Evolutionary conservation across 2,113 vertebrate genomes (phyloP).

Genomic region (Salvelinus namaycush): DNA sequence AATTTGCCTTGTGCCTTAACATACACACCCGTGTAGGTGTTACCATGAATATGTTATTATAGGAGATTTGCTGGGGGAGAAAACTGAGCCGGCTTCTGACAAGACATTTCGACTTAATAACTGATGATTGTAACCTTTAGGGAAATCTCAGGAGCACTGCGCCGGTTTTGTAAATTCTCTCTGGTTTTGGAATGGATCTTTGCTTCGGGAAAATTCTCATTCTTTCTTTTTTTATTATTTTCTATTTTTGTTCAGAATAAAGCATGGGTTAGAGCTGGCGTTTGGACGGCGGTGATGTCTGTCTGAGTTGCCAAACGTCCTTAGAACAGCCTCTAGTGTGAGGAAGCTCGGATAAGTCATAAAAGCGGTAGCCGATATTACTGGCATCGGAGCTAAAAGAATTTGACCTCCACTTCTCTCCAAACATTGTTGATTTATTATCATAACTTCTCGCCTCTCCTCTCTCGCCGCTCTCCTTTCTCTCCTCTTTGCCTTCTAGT

Average conservation of each 20-base stretch:
- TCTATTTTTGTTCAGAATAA: conserved; percentile 22
- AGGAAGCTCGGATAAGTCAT: conserved; percentile 30
- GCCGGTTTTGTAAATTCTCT: conserved; percentile 80
- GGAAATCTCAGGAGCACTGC: conserved; percentile 78
- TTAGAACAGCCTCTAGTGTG: conserved; percentile 40
- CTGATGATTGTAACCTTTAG: conserved; percentile 89
- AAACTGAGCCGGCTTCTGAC: conserved; percentile 43
- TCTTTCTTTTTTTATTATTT: conserved; percentile 19
- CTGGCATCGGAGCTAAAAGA: conserved; percentile 57
- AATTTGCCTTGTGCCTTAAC: conserved; percentile 47
- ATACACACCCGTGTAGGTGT: conserved; percentile 20
- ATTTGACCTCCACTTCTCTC: conserved; percentile 59
- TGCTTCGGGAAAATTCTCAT: conserved; percentile 70
- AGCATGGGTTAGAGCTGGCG: conserved; percentile 36
- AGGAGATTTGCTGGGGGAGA: conserved; percentile 40
- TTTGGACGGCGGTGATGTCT: conserved; percentile 29
- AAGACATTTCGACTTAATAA: conserved; percentile 82
- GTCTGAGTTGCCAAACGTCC: conserved; percentile 34
- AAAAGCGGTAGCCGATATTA: conserved; percentile 48
- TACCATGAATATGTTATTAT: conserved; percentile 47
- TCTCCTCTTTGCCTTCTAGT: conserved; percentile 15
- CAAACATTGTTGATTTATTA: conserved; percentile 59
- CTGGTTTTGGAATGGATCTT: conserved; percentile 76
- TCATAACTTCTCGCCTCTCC: conserved; percentile 43
- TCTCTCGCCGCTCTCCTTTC: neutral